Percentiles rank a stretch among this genome's conserved stretches.
Evolutionary conservation across 2,797 vertebrate genomes (phyloP).

Genomic region (Sternotherus odoratus): DNA sequence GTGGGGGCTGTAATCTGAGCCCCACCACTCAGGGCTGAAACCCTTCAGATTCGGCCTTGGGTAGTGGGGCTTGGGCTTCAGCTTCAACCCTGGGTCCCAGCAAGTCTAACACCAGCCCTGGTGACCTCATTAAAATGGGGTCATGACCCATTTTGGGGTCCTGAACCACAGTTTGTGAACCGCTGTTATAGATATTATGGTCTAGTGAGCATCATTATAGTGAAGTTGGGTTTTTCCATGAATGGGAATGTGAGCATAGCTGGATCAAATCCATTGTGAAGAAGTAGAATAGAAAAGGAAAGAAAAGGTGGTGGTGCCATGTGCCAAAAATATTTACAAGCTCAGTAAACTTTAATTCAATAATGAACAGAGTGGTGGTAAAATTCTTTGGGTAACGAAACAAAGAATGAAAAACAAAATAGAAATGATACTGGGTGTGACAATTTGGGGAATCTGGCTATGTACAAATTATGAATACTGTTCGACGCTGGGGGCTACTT

Average conservation of each 20-base stretch:
- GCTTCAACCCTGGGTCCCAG: too few relatives aligned
- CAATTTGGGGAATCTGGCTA: background rate
- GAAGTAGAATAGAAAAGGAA: background rate
- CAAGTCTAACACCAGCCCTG: too few relatives aligned
- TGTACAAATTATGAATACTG: background rate
- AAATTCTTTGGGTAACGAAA: background rate
- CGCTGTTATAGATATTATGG: background rate
- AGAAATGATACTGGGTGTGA: background rate
- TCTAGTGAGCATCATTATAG: background rate
- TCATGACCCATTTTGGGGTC: too few relatives aligned
- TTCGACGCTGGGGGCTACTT: background rate
- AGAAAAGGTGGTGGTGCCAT: background rate
- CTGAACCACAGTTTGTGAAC: too few relatives aligned
- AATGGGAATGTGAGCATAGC: background rate
- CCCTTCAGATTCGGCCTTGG: too few relatives aligned
- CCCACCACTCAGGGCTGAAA: too few relatives aligned
- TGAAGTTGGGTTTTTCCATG: background rate
- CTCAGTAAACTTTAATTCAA: background rate
- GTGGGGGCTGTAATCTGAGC: too few relatives aligned
- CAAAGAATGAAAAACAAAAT: background rate
- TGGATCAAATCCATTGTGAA: background rate
- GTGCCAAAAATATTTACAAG: background rate
- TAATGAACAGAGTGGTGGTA: rapidly evolving
- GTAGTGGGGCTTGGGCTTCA: too few relatives aligned
- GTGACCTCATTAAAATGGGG: too few relatives aligned